Evolutionary conservation across 2,797 vertebrate species (phyloP).

Genomic region (Argentina silus): DNA sequence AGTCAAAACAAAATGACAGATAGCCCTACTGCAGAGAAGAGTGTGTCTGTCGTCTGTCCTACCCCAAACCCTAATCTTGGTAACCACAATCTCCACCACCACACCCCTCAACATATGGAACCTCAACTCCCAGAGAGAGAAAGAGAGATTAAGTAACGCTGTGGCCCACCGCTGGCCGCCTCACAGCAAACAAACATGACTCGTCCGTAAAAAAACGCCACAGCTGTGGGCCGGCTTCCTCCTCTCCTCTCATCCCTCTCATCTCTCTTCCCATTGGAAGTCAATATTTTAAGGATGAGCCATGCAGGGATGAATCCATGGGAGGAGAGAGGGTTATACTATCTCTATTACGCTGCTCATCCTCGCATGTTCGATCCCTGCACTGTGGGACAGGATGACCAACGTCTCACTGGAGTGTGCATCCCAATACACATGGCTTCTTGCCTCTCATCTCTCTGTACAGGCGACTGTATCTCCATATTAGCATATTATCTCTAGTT

Average conservation of each 20-base stretch:
- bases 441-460: constrained; percentile 11
- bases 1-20: constrained; percentile 59
- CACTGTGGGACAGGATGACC: constrained; percentile 22
- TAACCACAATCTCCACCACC: neutral
- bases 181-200: constrained; percentile 12
- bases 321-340: constrained; percentile 10
- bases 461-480: neutral
- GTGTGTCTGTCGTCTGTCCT: constrained; percentile 22
- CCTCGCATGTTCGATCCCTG: constrained; percentile 40
- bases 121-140: constrained; percentile 46
- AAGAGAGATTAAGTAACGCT: constrained; percentile 50
- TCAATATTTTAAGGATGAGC: neutral
- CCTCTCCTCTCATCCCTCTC: neutral
- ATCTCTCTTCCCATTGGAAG: neutral
- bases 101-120: neutral
- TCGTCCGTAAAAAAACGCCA: neutral
- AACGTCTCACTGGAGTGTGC: constrained; percentile 12
- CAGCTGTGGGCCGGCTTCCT: constrained; percentile 16
- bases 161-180: constrained; percentile 30
- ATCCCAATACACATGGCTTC: constrained; percentile 1
- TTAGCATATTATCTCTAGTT: neutral
- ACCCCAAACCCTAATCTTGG: constrained; percentile 13
- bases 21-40: constrained; percentile 19
- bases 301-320: constrained; percentile 1
- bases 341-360: constrained; percentile 3